Evolutionary conservation across 2,113 vertebrate genomes (phyloP), one percentile per base, ranked within the genome.

Genomic region (Macrotus californicus): DNA sequence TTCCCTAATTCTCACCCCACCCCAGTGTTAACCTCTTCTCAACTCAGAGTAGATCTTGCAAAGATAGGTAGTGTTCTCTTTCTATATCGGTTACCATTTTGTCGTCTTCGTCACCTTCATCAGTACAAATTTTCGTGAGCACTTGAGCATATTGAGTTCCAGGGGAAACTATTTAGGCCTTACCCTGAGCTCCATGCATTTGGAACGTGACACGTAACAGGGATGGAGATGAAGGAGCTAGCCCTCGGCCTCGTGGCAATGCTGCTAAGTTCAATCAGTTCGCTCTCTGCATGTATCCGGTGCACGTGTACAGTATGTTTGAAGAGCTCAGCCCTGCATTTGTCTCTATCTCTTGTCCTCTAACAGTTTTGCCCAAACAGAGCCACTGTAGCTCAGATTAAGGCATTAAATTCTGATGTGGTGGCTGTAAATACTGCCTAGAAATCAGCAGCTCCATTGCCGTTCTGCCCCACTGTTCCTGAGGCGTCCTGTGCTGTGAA

Each of bases 221-320:
- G 3, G 31, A 34, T 39, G 34, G 5, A 22, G 64, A n/a, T 22
- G 5, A 21, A 46, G 19, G 29, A 43, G 15, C 21, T 54, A 41
- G 82, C n/a, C 4, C 9, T 29, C 31, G 15, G 39, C 48, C 24
- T 8, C 0, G 0, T 5, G 39, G 2, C 5, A 31, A 31, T 48
- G 46, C 15, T 48, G n/a, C 22, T 26, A 9, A 14, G 5, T 48
- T 61, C 67, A 2, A 0, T 79, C 39, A 4, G 1, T 52, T 80
- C 29, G 26, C 1, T 80, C 61, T 85, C 14, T 18, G 6, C n/a
- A 3, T 66, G 0, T 54, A 1, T 48, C 43, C 21, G 50, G 16
- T 46, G n/a, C 34, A 3, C 54, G 54, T 21, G 50, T 52, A 5
- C n/a, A 6, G 4, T 24, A 22, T 6, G 4, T 88, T 82, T 80